Base-by-base conservation (phyloP, 2,888 invertebrate species). In the Pachliopta kotzebuea region DNA sequence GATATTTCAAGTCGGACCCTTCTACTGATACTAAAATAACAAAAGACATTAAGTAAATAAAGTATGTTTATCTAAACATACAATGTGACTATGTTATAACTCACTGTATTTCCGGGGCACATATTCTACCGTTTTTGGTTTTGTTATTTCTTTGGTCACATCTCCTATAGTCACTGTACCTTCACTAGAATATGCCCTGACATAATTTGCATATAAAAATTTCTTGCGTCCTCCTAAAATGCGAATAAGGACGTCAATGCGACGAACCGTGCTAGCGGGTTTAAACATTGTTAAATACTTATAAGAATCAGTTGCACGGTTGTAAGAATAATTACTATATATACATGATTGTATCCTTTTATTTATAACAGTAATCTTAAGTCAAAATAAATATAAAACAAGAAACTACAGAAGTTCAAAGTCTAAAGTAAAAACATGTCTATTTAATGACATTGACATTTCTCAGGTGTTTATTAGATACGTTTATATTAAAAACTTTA, bases 51-150 rank as follows among this genome's bases (percentile, higher is more conserved):
- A 68, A 50, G n/a, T n/a, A 29, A n/a, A 14, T n/a, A 21, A 26
- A n/a, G 11, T 23, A 3, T 23, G 23, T 37, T 37, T 45, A 7
- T 7, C n/a, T 45, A 18, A 45, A 45, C 45, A 11, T 18, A 29
- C 24, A n/a, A 24, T 55, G 9, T 29, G 24, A 55, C n/a, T 29
- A n/a, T 23, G 24, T 53, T 53, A 24, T 53, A 18, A 93, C 95
- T 95, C 92, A 97, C 96, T 90, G 81, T 96, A 97, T 74, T 95
- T 94, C 74, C 92, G 89, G 11, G 98, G 98, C n/a, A 98, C 96
- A 80, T 96, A 94, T 90, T 97, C 96, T 3, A 94, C 94, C 78
- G 94, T 93, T 74, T 93, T 94, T 0, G 96, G 94, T 56, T 84
- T 77, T 65, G 76, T 76, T 17, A 92, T 75, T 50, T 92, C 91